phyloP scores from a whole-genome alignment of 2,113 vertebrate species.

The Phrynosoma blainvillii region DNA sequence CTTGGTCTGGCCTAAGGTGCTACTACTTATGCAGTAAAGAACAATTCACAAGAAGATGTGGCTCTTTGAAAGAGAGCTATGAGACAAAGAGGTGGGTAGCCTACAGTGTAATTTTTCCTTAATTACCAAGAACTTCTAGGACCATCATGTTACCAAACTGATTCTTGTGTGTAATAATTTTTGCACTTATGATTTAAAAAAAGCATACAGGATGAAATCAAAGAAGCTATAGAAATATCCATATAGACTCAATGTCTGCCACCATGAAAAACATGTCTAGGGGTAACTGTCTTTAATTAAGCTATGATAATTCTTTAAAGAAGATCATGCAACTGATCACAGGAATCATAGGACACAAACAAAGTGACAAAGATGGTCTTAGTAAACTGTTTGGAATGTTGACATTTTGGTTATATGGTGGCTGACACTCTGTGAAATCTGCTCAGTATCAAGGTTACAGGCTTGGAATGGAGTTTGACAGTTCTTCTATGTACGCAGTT shows the following conservation, averaged over 20 bases:
- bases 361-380: not conserved
- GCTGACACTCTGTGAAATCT: not conserved
- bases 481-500: not conserved
- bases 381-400: not conserved
- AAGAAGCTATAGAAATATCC: fast-evolving
- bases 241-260: not conserved
- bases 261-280: fast-evolving
- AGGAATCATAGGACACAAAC: not conserved
- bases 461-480: not conserved
- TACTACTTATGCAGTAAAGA: no score
- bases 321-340: not conserved
- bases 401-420: not conserved
- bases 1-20: no score
- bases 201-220: not conserved
- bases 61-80: not conserved
- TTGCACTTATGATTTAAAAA: not conserved
- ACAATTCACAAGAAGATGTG: fast-evolving
- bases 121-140: not conserved
- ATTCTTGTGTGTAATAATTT: not conserved
- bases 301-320: not conserved
- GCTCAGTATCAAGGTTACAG: not conserved
- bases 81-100: not conserved
- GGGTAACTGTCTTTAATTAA: not conserved
- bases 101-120: not conserved
- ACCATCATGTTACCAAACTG: fast-evolving